Evolutionary conservation across 2,888 invertebrate species (phyloP), one percentile per base, ranked within the genome.

Genomic region (Harpalus rubripes): DNA sequence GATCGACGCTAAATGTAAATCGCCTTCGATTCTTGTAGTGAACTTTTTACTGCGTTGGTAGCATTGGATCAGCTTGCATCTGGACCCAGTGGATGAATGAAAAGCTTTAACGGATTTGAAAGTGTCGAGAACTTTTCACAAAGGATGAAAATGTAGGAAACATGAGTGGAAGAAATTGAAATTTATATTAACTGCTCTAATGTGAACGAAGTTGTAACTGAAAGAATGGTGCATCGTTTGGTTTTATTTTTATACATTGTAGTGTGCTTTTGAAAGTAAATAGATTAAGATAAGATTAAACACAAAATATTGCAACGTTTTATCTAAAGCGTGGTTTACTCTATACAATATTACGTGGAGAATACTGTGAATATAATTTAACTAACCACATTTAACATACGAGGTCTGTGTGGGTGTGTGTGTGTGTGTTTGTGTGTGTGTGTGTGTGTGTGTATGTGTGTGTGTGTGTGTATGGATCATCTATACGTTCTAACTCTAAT

Each of bases 1-100:
- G 79, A 79, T 79, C 56, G 10, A 26, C 79, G 26, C 22, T 58
- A 39, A 80, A 80, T 80, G 80, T 61, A 80, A 80, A 80, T 39
- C 15, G 61, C 59, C 32, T 80, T 58, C 80, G 32, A 80, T 59
- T 59, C 44, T 6, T 52, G 44, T 52, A 52, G 44, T 7, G n/a
- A 74, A 41, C 12, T 16, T n/a, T 52, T 7, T 76, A 52, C 76
- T 18, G 44, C 4, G 16, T 2, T 76, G 7, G 12, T 26, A 8
- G 26, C 72, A n/a, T 15, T 15, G 22, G 56, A 12, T 72, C 39
- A 52, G 16, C 52, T 1, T 18, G n/a, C 52, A 22, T 15, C 44
- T 44, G 44, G 76, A 59, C 16, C 15, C 3, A 56, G n/a, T 56
- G 56, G 56, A 56, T 56, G 56, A 3, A 16, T 59, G 59, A 59